A percentile compares a stretch with the other conserved stretches of the same genome.
Evolutionary conservation across 1,140 invertebrate species (phyloP).

Genomic region (Ceratitis capitata): DNA sequence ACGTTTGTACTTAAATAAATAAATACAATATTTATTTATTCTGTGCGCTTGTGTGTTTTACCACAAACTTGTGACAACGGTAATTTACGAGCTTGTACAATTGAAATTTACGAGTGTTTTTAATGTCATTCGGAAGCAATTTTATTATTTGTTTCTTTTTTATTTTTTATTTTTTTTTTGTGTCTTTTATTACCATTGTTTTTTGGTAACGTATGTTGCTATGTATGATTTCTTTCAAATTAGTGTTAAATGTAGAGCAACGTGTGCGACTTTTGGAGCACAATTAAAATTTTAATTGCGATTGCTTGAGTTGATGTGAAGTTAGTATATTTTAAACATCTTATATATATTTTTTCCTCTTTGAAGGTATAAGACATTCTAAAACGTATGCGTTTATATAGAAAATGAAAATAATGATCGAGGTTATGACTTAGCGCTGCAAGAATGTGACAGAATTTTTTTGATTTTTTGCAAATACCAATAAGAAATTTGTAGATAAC

Average conservation of each 20-base stretch:
- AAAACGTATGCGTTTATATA: neutral
- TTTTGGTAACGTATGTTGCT: neutral
- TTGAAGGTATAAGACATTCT: neutral
- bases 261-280: neutral
- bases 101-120: slow-evolving; percentile 19
- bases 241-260: neutral
- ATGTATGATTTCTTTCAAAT: neutral
- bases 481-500: too few relatives aligned
- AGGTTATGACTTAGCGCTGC: too few relatives aligned
- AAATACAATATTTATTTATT: too few relatives aligned
- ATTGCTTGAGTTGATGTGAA: neutral
- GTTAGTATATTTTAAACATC: neutral
- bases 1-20: too few relatives aligned
- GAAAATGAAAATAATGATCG: neutral
- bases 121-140: slow-evolving; percentile 3
- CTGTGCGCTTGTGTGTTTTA: neutral
- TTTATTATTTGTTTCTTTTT: neutral
- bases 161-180: neutral
- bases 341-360: neutral
- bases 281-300: neutral
- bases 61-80: neutral
- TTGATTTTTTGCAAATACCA: too few relatives aligned
- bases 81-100: slow-evolving; percentile 22
- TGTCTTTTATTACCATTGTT: neutral
- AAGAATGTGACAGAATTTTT: too few relatives aligned